Evolutionary conservation across 2,888 invertebrate species (phyloP).

Genomic region (Acronicta leporina): DNA sequence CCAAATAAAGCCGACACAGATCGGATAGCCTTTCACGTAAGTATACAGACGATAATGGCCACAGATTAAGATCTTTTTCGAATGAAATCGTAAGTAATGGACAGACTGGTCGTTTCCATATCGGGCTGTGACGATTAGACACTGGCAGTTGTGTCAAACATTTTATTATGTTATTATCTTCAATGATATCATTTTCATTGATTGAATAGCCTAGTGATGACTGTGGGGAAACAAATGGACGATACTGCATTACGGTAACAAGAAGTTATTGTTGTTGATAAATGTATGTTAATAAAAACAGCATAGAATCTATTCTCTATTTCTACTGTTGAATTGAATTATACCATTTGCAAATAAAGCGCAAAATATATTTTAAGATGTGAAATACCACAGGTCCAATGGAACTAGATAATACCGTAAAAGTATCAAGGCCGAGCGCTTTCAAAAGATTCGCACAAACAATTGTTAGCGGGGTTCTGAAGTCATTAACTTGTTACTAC

Average conservation of each 20-base stretch:
- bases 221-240: constrained; percentile 29
- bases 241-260: constrained; percentile 31
- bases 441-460: constrained; percentile 28
- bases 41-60: constrained; percentile 80
- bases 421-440: constrained; percentile 24
- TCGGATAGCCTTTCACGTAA: constrained; percentile 82
- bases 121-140: constrained; percentile 66
- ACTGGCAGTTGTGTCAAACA: constrained; percentile 46
- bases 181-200: constrained; percentile 39
- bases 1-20: constrained; percentile 75
- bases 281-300: constrained; percentile 25
- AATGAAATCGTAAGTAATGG: constrained; percentile 84
- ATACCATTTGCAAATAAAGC: constrained; percentile 21
- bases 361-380: constrained; percentile 41
- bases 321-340: constrained; percentile 29
- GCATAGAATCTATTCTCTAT: constrained; percentile 14
- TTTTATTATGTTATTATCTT: constrained; percentile 39
- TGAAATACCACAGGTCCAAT: constrained; percentile 13
- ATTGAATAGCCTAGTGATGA: constrained; percentile 30
- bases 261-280: constrained; percentile 32
- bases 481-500: constrained; percentile 10
- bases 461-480: constrained; percentile 21
- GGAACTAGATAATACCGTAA: constrained; percentile 18
- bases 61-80: constrained; percentile 81
- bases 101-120: constrained; percentile 67